Conservation (phyloP, 2,113 vertebrate species). For the Papio anubis region DNA sequence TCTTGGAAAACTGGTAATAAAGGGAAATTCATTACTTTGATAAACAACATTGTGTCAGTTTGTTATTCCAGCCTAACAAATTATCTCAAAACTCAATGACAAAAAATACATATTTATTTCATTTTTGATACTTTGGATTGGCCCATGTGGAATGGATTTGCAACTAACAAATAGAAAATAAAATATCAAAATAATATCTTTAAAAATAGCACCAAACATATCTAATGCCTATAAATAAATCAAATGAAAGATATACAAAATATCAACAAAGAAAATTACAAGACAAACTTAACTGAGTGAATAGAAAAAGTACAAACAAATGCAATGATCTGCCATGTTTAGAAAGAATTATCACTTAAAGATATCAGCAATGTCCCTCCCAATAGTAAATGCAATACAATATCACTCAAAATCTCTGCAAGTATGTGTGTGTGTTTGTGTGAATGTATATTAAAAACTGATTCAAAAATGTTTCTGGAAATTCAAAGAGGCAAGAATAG, state of each 20-base stretch:
- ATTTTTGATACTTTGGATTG: background rate
- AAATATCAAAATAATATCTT: background rate
- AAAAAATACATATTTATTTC: background rate
- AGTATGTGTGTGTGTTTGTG: fast-evolving
- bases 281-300: background rate
- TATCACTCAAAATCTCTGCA: background rate
- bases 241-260: background rate
- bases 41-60: background rate
- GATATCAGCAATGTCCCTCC: background rate
- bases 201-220: background rate
- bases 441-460: background rate
- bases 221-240: background rate
- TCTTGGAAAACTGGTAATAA: background rate
- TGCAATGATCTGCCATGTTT: background rate
- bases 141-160: background rate
- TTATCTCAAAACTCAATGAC: background rate
- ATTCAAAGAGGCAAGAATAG: background rate
- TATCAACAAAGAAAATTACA: background rate
- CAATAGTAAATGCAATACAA: background rate
- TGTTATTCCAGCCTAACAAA: background rate
- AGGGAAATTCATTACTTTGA: background rate
- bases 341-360: background rate
- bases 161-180: background rate
- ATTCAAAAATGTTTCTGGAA: background rate
- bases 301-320: background rate